Percentiles rank a stretch among this genome's conserved stretches.
phyloP scores from a whole-genome alignment of 2,888 invertebrate species.

The Bugula neritina region DNA sequence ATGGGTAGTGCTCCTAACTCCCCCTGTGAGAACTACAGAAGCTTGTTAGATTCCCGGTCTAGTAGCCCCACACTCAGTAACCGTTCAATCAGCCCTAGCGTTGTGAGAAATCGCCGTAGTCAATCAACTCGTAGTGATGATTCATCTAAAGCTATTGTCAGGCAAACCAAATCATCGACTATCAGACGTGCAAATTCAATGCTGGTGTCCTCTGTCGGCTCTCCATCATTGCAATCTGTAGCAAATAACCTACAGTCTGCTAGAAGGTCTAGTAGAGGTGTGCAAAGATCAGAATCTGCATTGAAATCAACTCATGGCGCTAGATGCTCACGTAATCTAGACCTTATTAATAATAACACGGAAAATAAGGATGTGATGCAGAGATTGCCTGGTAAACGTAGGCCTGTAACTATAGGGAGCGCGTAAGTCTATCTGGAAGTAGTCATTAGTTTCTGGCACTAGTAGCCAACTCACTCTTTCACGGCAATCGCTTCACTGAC shows the following conservation, averaged over 20 bases:
- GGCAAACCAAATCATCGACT: background rate
- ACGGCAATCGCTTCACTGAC: too few species aligned
- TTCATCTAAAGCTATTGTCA: background rate
- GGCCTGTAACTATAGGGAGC: too few species aligned
- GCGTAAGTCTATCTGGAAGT: too few species aligned
- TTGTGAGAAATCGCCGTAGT: conserved; percentile 17
- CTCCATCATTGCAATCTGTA: background rate
- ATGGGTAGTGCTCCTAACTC: conserved; percentile 24
- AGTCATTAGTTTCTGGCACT: too few species aligned
- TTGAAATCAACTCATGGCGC: background rate
- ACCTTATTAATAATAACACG: background rate
- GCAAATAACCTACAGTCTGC: background rate
- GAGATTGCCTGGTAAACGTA: background rate
- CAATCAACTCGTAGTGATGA: conserved; percentile 5
- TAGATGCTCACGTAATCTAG: background rate
- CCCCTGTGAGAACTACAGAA: conserved; percentile 1
- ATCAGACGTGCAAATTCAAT: conserved; percentile 11
- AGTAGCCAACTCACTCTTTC: too few species aligned
- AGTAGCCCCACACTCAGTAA: conserved; percentile 13
- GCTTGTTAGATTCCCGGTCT: conserved; percentile 2
- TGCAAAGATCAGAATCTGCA: background rate
- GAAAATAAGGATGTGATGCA: background rate
- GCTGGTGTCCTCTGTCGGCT: background rate
- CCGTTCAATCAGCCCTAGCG: conserved; percentile 1
- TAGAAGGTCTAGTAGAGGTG: background rate